These are phyloP conservation scores for Aphidius gifuensis DNA, from an alignment of 1,140 invertebrate species.

Conservation along the genomic window DNA sequence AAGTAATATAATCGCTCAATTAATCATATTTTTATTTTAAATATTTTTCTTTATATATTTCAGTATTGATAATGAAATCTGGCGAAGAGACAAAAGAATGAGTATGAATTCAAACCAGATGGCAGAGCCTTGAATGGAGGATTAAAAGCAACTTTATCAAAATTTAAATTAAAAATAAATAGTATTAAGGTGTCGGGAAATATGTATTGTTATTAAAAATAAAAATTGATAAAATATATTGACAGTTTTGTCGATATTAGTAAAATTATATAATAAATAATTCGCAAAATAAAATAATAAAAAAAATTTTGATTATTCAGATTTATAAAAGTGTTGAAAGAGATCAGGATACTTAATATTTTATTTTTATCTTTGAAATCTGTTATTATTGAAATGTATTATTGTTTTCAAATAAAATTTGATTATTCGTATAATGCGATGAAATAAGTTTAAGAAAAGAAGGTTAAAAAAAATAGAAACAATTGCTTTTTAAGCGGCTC, in stretches of 20 bases:
- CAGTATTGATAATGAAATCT: constrained; percentile 41
- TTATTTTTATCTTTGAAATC: too few relatives aligned
- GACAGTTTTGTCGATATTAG: constrained; percentile 5
- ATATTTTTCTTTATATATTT: constrained; percentile 10
- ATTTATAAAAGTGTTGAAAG: too few relatives aligned
- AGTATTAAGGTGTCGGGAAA: constrained; percentile 33
- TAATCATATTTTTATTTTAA: neutral
- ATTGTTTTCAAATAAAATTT: too few relatives aligned
- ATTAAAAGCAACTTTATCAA: too few relatives aligned
- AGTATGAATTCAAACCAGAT: neutral
- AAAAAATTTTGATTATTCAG: too few relatives aligned
- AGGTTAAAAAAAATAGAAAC: constrained; percentile 1
- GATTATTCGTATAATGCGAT: neutral
- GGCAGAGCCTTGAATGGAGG: too few relatives aligned
- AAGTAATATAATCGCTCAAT: constrained; percentile 19
- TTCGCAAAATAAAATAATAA: too few relatives aligned
- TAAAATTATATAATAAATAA: too few relatives aligned
- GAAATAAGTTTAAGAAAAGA: neutral
- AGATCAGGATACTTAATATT: too few relatives aligned
- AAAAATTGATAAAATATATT: neutral
- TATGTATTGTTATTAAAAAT: constrained; percentile 3
- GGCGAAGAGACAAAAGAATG: constrained; percentile 37
- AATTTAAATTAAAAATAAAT: neutral
- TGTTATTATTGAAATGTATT: too few relatives aligned
- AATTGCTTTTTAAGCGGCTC: constrained; percentile 22